Evolutionary conservation across 2,797 vertebrate genomes (phyloP).

Genomic region (Hoplostethus atlanticus): DNA sequence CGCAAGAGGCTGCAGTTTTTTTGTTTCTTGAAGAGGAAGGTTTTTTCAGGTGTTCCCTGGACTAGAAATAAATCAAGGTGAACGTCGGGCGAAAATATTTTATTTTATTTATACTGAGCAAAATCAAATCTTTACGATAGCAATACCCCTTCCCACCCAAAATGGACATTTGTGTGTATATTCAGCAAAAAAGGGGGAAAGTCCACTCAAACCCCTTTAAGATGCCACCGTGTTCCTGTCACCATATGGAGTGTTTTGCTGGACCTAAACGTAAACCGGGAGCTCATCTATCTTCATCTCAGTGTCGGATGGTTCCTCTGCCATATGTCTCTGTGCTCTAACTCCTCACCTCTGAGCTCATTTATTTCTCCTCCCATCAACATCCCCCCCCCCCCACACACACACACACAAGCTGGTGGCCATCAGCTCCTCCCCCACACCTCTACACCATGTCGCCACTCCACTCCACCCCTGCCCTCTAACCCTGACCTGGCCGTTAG

Average conservation of each 20-base stretch:
- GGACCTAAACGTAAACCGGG: slow-evolving; percentile 31
- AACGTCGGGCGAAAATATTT: too few species aligned
- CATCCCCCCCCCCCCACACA: slow-evolving; percentile 20
- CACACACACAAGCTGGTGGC: not conserved
- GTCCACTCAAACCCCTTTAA: not conserved
- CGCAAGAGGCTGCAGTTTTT: not conserved
- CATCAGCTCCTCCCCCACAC: slow-evolving; percentile 21
- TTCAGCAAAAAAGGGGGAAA: too few species aligned
- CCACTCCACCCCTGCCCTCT: not conserved
- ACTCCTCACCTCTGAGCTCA: slow-evolving; percentile 59
- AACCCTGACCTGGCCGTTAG: not conserved
- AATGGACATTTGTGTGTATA: too few species aligned
- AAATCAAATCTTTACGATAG: too few species aligned
- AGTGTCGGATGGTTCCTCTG: slow-evolving; percentile 38
- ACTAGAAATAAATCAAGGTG: too few species aligned
- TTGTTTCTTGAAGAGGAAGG: not conserved
- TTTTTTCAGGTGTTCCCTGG: too few species aligned
- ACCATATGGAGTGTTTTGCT: slow-evolving; percentile 15
- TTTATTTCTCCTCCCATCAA: slow-evolving; percentile 69
- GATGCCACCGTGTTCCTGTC: slow-evolving; percentile 15
- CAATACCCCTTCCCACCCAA: too few species aligned
- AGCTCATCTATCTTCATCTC: slow-evolving; percentile 60
- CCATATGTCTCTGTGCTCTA: slow-evolving; percentile 54
- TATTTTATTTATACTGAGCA: too few species aligned
- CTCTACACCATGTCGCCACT: not conserved